Base-by-base conservation (phyloP, 2,113 vertebrate genomes). In the Barbus barbus region DNA sequence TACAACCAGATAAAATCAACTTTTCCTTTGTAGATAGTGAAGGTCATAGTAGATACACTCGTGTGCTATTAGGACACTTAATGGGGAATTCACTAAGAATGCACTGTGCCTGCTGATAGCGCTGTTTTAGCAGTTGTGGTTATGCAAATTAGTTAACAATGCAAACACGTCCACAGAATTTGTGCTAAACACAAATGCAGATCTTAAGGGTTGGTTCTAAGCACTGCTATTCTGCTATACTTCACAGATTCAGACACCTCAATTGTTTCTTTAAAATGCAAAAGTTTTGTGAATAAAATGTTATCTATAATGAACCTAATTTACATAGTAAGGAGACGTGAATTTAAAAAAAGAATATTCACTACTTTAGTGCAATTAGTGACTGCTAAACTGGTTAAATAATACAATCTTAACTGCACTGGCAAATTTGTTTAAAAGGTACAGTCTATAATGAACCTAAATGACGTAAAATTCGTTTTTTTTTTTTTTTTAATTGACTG, bases 41-140 rank as follows among this genome's bases (percentile, higher is more conserved):
- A 82, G 83, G 86, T 78, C 82, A 82, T 14, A 9, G 73, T 28
- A 65, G 83, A 71, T 72, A n/a, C 12, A 22, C 36, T 24, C 5
- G 2, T n/a, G 18, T 13, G 16, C 11, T 22, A 11, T 28, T 28
- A 7, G 60, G 58, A 80, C 78, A 80, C 60, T 16, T 65, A 28
- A 14, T 31, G 9, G 26, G n/a, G 4, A 61, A 61, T 11, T 79
- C 33, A 63, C 36, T 11, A 28, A 41, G n/a, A 61, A 79, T 44
- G 77, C n/a, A 20, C 8, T 20, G n/a, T 1, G 22, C 24, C n/a
- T n/a, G 20, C 31, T 36, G 20, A 41, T 38, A 71, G 38, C 18
- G 1, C 69, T 41, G 22, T 72, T 12, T 72, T 72, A 38, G 41
- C 13, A 4, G 24, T 26, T n/a, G 20, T 38, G 69, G 12, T 44